Conservation (phyloP, 2,797 vertebrate genomes). For the Myotis vivesi region DNA sequence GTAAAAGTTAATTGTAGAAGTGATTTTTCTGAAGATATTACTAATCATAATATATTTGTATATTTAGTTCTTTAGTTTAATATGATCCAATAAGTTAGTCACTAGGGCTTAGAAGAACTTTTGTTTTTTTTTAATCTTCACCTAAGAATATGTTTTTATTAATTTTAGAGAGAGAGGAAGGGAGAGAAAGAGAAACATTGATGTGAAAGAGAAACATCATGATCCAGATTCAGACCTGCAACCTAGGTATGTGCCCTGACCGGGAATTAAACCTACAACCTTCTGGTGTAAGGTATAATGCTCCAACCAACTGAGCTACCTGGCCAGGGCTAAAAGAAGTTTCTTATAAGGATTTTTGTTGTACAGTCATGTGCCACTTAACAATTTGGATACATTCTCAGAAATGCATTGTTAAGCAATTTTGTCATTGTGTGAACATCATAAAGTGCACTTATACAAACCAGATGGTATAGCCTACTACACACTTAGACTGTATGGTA, state of each 20-base stretch:
- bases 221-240: no score
- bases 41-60: not conserved
- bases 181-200: no score
- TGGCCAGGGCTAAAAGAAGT: not conserved
- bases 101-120: not conserved
- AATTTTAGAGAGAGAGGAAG: no score
- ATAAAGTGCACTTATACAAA: not conserved
- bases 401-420: not conserved
- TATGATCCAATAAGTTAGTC: not conserved
- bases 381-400: not conserved
- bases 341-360: conserved; percentile 30
- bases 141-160: no score
- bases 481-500: not conserved
- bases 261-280: no score
- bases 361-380: not conserved
- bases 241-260: no score
- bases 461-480: not conserved
- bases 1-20: not conserved
- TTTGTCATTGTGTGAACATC: not conserved
- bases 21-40: conserved; percentile 26
- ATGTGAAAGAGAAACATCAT: no score
- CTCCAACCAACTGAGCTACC: no score
- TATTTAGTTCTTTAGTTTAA: conserved; percentile 37
- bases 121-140: not conserved
- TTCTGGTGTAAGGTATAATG: no score